phyloP scores from a whole-genome alignment of 1,140 invertebrate species.

The Brachionus koreanus region DNA sequence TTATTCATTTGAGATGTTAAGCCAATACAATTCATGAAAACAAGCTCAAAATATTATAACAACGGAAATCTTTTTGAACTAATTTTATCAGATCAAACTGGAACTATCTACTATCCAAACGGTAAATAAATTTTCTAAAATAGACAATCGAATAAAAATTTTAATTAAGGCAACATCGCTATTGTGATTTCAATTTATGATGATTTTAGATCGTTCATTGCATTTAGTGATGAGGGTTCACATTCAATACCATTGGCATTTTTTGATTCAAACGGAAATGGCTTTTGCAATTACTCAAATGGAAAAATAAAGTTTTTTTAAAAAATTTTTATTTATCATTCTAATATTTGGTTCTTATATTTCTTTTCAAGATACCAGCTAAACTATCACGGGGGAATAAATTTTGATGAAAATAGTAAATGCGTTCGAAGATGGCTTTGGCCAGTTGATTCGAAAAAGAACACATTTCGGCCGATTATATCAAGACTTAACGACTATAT shows the following conservation, averaged over 20 bases:
- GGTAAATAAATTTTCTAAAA: not conserved
- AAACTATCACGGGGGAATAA: not conserved
- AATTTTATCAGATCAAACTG: constrained; percentile 13
- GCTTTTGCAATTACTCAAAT: not conserved
- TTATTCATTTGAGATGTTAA: not conserved
- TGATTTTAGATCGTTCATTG: constrained; percentile 20
- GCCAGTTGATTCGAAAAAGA: not conserved
- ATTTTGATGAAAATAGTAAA: constrained; percentile 10
- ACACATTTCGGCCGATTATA: not conserved
- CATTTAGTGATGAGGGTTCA: not conserved
- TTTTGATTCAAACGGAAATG: constrained; percentile 36
- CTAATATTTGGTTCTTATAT: not conserved
- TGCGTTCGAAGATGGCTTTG: constrained; percentile 3
- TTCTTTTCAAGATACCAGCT: not conserved
- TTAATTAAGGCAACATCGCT: not conserved
- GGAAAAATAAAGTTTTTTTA: not conserved
- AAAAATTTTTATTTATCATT: not conserved
- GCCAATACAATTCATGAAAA: not conserved
- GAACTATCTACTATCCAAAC: constrained; percentile 12
- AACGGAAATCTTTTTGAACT: not conserved
- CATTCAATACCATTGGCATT: constrained; percentile 10
- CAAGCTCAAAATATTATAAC: not conserved
- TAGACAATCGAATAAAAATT: not conserved
- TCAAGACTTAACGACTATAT: not conserved
- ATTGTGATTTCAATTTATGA: not conserved